phyloP scores from a whole-genome alignment of 2,113 vertebrate species.

The Myodes glareolus region DNA sequence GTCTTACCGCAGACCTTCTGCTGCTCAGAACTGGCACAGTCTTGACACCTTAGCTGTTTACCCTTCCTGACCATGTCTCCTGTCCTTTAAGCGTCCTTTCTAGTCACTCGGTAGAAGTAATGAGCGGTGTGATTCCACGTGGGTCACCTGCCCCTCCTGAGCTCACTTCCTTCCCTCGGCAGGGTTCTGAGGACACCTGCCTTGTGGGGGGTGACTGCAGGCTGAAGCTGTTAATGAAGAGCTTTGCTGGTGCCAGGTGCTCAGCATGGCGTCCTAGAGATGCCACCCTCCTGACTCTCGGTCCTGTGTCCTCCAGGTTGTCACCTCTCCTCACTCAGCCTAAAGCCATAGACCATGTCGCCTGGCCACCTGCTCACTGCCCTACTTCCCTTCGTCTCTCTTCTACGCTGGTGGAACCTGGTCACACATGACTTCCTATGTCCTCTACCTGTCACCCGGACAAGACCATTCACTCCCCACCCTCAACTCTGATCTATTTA shows the following conservation, averaged over 20 bases:
- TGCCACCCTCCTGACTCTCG: neutral
- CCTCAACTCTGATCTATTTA: rapidly evolving
- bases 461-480: neutral
- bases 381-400: neutral
- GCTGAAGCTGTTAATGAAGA: neutral
- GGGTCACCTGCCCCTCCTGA: neutral
- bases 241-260: neutral
- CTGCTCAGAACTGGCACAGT: neutral
- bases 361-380: neutral
- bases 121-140: neutral
- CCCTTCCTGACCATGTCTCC: neutral
- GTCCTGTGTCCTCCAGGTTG: neutral
- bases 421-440: neutral
- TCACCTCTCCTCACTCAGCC: neutral
- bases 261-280: neutral
- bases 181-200: neutral
- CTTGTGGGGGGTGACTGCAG: neutral
- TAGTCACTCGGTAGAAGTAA: neutral
- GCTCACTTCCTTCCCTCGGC: neutral
- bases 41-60: neutral
- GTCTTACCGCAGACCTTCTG: neutral
- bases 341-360: neutral
- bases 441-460: neutral
- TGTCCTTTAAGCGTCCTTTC: neutral
- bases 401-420: neutral